Percentiles rank a stretch among this genome's conserved stretches.
phyloP scores from a whole-genome alignment of 2,888 invertebrate species.

The Osedax fenrisi region DNA sequence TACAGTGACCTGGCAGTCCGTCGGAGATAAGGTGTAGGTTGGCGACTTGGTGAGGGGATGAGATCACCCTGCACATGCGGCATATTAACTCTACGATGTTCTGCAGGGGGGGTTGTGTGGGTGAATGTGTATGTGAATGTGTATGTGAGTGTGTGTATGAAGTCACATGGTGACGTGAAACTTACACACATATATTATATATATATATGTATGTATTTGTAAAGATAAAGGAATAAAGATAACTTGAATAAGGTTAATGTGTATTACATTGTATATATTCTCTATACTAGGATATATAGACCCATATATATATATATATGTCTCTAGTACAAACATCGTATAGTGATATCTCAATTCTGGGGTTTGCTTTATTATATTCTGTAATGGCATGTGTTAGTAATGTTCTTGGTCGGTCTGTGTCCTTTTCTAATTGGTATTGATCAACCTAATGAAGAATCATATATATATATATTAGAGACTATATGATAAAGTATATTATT shows the following conservation, averaged over 20 bases:
- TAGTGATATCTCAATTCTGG: slow-evolving; percentile 45
- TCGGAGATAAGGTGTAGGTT: slow-evolving; percentile 47
- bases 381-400: slow-evolving; percentile 46
- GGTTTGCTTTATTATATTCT: slow-evolving; percentile 49
- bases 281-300: no score
- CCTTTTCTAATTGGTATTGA: slow-evolving; percentile 21
- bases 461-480: no score
- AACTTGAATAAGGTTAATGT: no score
- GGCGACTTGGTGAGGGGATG: slow-evolving; percentile 47
- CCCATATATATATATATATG: no score
- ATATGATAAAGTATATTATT: no score
- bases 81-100: slow-evolving; percentile 46
- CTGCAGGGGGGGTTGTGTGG: slow-evolving; percentile 34
- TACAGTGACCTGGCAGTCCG: slow-evolving; percentile 44
- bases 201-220: background rate
- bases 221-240: background rate
- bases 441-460: slow-evolving; percentile 25
- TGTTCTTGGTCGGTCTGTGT: background rate
- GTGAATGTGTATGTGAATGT: background rate
- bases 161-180: no score
- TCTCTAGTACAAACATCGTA: slow-evolving; percentile 41
- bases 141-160: background rate
- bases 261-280: background rate
- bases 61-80: slow-evolving; percentile 44
- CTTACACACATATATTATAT: no score